A percentile compares a stretch with the other conserved stretches of the same genome.
Conservation (phyloP, 2,888 invertebrate genomes). For the Aproaerema taeniolella region DNA sequence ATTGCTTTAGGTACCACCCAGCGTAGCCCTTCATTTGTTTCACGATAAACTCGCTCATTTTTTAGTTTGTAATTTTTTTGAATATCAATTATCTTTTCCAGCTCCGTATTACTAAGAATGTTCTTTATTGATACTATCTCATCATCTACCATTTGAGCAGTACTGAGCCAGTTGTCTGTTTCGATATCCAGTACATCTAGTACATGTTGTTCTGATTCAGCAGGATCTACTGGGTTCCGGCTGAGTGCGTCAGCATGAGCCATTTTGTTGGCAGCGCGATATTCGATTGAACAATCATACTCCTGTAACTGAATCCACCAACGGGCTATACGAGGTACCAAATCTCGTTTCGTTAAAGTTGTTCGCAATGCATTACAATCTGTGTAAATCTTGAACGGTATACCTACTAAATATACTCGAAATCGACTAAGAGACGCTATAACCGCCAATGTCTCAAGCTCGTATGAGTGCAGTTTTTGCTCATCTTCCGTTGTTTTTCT, state of each 20-base stretch:
- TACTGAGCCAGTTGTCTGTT: constrained; percentile 8
- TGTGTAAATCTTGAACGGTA: constrained; percentile 18
- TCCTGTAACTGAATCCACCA: constrained; percentile 20
- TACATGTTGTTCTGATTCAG: not conserved
- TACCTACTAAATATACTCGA: constrained; percentile 21
- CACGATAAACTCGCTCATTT: not conserved
- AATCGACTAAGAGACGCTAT: constrained; percentile 18
- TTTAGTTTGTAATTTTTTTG: constrained; percentile 1
- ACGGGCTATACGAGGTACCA: constrained; percentile 19
- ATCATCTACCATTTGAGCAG: constrained; percentile 14
- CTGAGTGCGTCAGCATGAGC: constrained; percentile 6
- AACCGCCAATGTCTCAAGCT: constrained; percentile 21
- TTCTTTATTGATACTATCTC: constrained; percentile 5
- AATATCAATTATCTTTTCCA: not conserved
- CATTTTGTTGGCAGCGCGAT: not conserved
- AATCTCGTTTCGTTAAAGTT: constrained; percentile 20
- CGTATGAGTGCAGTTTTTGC: constrained; percentile 19
- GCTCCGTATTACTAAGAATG: not conserved
- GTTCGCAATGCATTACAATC: constrained; percentile 21
- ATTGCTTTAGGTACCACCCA: constrained; percentile 10
- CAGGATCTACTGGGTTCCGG: not conserved
- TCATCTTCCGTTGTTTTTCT: constrained; percentile 16
- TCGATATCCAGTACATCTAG: not conserved
- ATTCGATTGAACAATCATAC: constrained; percentile 11
- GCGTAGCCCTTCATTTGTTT: not conserved